Conservation (phyloP, 1,140 invertebrate genomes). For the Apis dorsata region DNA sequence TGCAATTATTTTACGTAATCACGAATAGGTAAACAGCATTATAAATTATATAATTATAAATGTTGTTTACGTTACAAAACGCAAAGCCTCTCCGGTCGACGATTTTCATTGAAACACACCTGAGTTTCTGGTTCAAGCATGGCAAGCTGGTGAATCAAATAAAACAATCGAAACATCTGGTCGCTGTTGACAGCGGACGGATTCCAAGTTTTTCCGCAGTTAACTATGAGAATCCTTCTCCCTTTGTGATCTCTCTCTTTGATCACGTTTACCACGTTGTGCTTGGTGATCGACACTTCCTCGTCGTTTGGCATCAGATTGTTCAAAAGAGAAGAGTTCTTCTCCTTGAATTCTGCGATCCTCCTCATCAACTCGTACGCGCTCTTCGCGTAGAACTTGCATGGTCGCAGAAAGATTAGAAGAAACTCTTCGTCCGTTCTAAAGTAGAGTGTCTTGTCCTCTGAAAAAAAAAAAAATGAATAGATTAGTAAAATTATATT, state of each 20-base stretch:
- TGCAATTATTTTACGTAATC: background rate
- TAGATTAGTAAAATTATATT: too few relatives aligned
- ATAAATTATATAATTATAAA: background rate
- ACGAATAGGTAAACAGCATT: too few relatives aligned
- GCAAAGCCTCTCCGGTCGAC: background rate
- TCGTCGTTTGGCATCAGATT: slow-evolving; percentile 85
- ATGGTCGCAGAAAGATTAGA: slow-evolving; percentile 87
- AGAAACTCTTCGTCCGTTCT: slow-evolving; percentile 88
- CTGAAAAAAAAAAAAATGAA: slow-evolving; percentile 65
- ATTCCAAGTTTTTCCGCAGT: slow-evolving; percentile 85
- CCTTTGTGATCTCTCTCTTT: slow-evolving; percentile 85
- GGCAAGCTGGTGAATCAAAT: slow-evolving; percentile 88
- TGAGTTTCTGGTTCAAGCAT: slow-evolving; percentile 87
- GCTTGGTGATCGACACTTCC: slow-evolving; percentile 83
- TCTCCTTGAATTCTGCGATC: slow-evolving; percentile 86
- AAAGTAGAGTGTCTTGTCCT: slow-evolving; percentile 83
- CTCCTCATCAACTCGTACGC: slow-evolving; percentile 88
- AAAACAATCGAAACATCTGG: slow-evolving; percentile 88
- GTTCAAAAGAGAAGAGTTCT: slow-evolving; percentile 83
- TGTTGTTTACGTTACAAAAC: background rate
- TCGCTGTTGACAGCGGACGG: slow-evolving; percentile 86
- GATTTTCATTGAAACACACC: slow-evolving; percentile 57
- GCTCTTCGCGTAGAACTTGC: slow-evolving; percentile 90
- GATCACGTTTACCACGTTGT: slow-evolving; percentile 88
- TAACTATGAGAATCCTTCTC: slow-evolving; percentile 82